phyloP scores from a whole-genome alignment of 2,797 vertebrate genomes.

The Cheirogaleus major region DNA sequence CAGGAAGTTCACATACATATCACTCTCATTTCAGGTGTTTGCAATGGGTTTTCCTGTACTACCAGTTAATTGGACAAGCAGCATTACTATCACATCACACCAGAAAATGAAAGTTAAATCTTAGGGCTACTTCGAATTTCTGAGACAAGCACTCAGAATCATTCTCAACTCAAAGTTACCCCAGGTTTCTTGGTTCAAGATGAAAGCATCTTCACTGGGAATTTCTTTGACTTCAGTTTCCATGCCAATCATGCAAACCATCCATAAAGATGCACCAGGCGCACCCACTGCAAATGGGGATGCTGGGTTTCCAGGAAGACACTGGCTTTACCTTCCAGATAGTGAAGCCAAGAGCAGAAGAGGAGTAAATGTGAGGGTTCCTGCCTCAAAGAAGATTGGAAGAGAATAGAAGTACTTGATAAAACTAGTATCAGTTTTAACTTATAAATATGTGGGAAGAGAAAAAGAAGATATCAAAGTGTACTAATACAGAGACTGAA shows the following conservation, averaged over 20 bases:
- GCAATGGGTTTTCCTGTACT: not conserved
- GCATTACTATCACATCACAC: not conserved
- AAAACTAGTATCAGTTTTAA: not conserved
- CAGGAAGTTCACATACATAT: not conserved
- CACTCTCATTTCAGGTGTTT: slow-evolving; percentile 7
- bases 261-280: not conserved
- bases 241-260: not conserved
- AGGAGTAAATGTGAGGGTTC: not conserved
- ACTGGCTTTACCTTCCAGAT: not conserved
- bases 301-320: not conserved
- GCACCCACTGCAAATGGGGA: not conserved
- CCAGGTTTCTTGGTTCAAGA: not conserved
- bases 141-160: not conserved
- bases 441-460: not conserved
- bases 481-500: not conserved
- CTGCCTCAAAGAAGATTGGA: not conserved
- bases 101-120: slow-evolving; percentile 65
- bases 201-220: slow-evolving; percentile 50
- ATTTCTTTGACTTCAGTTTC: slow-evolving; percentile 59
- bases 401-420: not conserved
- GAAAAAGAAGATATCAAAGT: not conserved
- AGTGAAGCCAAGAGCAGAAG: not conserved
- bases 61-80: not conserved
- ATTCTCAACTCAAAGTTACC: slow-evolving; percentile 37
- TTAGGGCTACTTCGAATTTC: slow-evolving; percentile 6